These are phyloP conservation scores for Agrotis exclamationis DNA, from an alignment of 2,888 invertebrate species.

Conservation along the genomic window DNA sequence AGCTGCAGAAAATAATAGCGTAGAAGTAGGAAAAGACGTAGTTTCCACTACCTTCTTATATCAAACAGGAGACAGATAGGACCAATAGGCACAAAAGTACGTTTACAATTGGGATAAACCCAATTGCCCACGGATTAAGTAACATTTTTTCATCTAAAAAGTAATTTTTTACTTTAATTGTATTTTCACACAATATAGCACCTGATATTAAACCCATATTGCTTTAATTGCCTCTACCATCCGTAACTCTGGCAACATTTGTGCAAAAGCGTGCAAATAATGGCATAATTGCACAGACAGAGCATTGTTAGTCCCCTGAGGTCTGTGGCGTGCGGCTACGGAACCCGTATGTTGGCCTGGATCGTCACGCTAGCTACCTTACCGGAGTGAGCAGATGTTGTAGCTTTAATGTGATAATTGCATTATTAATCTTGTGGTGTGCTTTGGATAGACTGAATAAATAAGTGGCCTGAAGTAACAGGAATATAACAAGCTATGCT, in stretches of 20 bases:
- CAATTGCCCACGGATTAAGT: too few relatives aligned
- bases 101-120: too few relatives aligned
- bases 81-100: too few relatives aligned
- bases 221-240: slow-evolving; percentile 20
- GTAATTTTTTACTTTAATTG: not conserved
- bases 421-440: slow-evolving; percentile 39
- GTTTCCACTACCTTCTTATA: too few relatives aligned
- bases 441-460: not conserved
- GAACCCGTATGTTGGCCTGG: slow-evolving; percentile 14
- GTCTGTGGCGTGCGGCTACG: slow-evolving; percentile 38
- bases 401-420: slow-evolving; percentile 24
- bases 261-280: slow-evolving; percentile 53
- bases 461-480: not conserved
- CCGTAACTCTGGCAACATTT: slow-evolving; percentile 45
- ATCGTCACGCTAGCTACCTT: slow-evolving; percentile 44
- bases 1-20: too few relatives aligned
- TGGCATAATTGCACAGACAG: slow-evolving; percentile 53
- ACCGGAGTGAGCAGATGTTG: slow-evolving; percentile 43
- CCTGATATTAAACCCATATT: slow-evolving; percentile 7
- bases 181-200: not conserved
- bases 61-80: too few relatives aligned
- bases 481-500: not conserved
- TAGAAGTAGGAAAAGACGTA: too few relatives aligned
- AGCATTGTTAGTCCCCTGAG: slow-evolving; percentile 52
- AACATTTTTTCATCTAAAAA: not conserved